These are phyloP conservation scores for Phoebastria nigripes DNA, from an alignment of 2,797 vertebrate genomes.

Conservation along the genomic window DNA sequence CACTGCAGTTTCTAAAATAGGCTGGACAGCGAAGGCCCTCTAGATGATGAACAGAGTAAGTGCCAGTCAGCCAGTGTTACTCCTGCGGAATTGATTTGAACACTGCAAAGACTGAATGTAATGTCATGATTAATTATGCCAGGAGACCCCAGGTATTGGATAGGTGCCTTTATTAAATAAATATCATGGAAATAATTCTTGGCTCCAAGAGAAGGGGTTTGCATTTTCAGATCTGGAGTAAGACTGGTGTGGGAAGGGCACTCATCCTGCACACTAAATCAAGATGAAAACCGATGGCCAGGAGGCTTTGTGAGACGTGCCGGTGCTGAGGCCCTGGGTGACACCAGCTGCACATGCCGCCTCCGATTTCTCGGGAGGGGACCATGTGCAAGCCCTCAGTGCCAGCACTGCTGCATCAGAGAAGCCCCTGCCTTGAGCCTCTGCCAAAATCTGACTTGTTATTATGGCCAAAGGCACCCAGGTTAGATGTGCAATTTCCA, in stretches of 20 bases:
- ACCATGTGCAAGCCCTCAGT: background rate
- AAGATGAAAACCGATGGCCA: background rate
- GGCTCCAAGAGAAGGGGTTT: background rate
- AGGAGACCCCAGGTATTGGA: background rate
- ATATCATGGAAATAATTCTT: background rate
- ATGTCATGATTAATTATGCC: background rate
- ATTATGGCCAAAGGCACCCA: background rate
- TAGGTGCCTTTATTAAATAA: background rate
- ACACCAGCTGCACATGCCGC: rapidly evolving
- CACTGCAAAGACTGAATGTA: background rate
- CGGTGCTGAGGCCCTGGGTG: background rate
- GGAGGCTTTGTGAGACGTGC: rapidly evolving
- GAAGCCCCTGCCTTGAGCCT: background rate
- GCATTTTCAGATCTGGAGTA: background rate
- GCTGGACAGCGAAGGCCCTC: background rate
- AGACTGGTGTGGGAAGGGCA: background rate
- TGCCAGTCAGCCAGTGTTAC: background rate
- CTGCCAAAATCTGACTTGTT: background rate
- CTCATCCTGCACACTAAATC: background rate
- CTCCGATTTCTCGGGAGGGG: background rate
- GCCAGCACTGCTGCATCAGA: background rate
- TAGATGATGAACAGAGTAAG: background rate
- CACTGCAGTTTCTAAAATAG: background rate
- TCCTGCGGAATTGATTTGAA: background rate
- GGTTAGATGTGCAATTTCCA: background rate